Evolutionary conservation across 2,113 vertebrate genomes (phyloP).

Genomic region (Elephantulus edwardii): DNA sequence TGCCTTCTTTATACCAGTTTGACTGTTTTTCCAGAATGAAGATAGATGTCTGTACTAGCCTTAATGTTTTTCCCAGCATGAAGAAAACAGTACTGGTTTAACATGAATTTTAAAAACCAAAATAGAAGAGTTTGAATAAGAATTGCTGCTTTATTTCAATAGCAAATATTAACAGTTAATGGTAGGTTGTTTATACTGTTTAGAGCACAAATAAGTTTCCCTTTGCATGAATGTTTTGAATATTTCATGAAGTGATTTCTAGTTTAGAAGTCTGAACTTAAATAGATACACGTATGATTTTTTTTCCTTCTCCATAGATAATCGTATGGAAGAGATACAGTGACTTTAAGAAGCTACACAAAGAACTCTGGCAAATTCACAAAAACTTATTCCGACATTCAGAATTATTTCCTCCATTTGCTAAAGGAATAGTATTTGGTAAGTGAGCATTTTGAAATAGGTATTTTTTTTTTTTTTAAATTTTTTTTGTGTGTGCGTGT

Average conservation of each 20-base stretch:
- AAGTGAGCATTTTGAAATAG: constrained; percentile 83
- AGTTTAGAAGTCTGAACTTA: background rate
- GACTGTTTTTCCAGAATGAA: constrained; percentile 18
- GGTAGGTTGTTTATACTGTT: background rate
- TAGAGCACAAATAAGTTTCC: constrained; percentile 22
- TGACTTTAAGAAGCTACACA: constrained; percentile 98
- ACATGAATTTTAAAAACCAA: constrained; percentile 4
- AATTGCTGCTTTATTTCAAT: constrained; percentile 45
- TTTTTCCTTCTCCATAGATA: constrained; percentile 88
- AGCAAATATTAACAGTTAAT: background rate
- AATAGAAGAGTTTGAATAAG: background rate
- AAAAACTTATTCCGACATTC: constrained; percentile 92
- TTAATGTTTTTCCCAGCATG: too few relatives aligned
- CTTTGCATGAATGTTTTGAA: constrained; percentile 21
- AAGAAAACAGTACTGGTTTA: constrained; percentile 6
- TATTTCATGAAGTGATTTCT: constrained; percentile 6
- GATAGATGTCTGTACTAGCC: too few relatives aligned
- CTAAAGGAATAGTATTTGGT: constrained; percentile 98
- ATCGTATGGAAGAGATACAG: constrained; percentile 98
- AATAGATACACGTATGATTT: constrained; percentile 44
- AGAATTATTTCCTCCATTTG: constrained; percentile 97
- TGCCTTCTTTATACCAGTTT: background rate
- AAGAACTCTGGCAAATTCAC: constrained; percentile 97
- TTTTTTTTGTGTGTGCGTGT: too few relatives aligned
- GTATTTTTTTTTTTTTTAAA: too few relatives aligned